These are phyloP conservation scores for Cnemophilus loriae DNA, from an alignment of 2,113 vertebrate species.

Conservation along the genomic window DNA sequence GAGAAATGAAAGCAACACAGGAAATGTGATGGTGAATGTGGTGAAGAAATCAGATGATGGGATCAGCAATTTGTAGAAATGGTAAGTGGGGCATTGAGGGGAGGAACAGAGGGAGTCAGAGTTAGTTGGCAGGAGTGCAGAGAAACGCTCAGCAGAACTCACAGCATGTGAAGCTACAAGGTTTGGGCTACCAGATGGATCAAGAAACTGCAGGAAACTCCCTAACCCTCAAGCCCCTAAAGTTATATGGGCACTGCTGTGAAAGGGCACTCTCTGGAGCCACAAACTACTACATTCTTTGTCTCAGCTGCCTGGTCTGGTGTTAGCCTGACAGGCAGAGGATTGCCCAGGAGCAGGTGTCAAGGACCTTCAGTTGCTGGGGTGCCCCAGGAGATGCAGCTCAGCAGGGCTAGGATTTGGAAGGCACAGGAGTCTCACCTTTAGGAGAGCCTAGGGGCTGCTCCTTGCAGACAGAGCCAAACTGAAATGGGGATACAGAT, in stretches of 20 bases:
- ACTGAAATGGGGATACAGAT: not conserved
- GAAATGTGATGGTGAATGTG: not conserved
- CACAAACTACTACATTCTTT: not conserved
- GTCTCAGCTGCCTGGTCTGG: not conserved
- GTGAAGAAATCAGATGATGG: not conserved
- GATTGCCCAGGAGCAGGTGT: not conserved
- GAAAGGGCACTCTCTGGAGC: not conserved
- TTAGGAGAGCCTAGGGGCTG: not conserved
- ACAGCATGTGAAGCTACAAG: not conserved
- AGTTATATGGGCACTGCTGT: not conserved
- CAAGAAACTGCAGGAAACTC: not conserved
- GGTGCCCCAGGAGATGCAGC: not conserved
- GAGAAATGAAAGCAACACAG: not conserved
- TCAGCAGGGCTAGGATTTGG: not conserved
- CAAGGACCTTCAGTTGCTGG: not conserved
- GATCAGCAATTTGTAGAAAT: constrained; percentile 7
- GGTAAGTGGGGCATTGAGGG: not conserved
- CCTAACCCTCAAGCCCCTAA: not conserved
- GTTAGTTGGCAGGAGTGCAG: constrained; percentile 10
- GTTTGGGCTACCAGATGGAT: not conserved
- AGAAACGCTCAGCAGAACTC: not conserved
- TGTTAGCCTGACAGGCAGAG: not conserved
- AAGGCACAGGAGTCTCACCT: not conserved
- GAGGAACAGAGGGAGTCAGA: not conserved
- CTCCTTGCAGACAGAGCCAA: not conserved